Conservation (phyloP, 2,113 vertebrate genomes). For the Ptilonorhynchus violaceus region DNA sequence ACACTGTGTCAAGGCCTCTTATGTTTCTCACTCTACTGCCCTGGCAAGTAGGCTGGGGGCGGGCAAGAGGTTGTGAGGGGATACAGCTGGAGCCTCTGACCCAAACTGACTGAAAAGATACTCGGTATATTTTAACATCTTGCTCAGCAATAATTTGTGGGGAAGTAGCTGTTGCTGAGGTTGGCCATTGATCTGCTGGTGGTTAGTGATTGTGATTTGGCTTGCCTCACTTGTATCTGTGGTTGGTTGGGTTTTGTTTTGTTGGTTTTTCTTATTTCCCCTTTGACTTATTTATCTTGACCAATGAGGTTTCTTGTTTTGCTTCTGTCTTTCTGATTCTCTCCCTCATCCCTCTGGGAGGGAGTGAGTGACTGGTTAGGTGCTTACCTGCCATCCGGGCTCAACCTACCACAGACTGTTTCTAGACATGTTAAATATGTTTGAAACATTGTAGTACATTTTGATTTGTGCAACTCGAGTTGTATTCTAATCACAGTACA, state of each 20-base stretch:
- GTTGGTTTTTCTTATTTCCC: not conserved
- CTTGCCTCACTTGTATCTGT: not conserved
- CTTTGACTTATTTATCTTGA: not conserved
- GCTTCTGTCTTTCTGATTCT: not conserved
- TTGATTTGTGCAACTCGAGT: not conserved
- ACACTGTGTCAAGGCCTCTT: not conserved
- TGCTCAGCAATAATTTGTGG: not conserved
- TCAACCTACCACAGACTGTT: not conserved
- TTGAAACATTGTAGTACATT: not conserved
- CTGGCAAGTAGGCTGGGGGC: not conserved
- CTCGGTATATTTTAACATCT: not conserved
- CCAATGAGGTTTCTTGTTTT: not conserved
- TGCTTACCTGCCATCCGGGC: not conserved
- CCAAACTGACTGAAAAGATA: not conserved
- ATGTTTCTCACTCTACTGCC: not conserved
- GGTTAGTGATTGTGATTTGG: not conserved
- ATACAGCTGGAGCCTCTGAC: not conserved
- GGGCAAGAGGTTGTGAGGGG: not conserved
- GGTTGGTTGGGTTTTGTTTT: not conserved
- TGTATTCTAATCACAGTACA: not conserved
- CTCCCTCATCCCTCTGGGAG: not conserved
- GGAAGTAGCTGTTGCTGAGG: not conserved
- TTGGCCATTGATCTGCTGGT: not conserved
- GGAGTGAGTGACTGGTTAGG: not conserved
- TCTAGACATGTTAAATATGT: not conserved